Base-by-base conservation (phyloP, 1,140 invertebrate species). In the Muscidifurax raptorellus region DNA sequence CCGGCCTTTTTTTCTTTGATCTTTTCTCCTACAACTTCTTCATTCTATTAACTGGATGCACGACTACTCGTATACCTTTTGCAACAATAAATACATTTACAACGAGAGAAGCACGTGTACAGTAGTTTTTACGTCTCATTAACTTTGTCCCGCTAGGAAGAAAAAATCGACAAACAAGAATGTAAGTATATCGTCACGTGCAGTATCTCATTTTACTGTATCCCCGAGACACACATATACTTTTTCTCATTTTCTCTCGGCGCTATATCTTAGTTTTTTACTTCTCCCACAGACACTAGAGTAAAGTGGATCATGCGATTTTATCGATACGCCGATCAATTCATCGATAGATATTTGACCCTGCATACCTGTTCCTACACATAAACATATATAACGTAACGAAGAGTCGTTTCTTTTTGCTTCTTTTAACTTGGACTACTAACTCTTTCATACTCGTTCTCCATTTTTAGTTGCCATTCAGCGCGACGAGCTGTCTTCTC, bases 321-420 rank as follows among this genome's bases (percentile, higher is more conserved):
- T 72, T n/a, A n/a, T 81, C 67, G 80, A 72, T 52, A 59, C 36
- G 47, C 6, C 44, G n/a, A n/a, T n/a, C 40, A 27, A 72, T 72
- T 80, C 40, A 80, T 52, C 12, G 52, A n/a, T n/a, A 32, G 71
- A 18, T 28, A 81, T 74, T 82, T 44, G 12, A 0, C 27, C 22
- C n/a, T 72, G 30, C 36, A 36, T 32, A 71, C 25, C 27, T 30
- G 4, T 40, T 10, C 40, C 40, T 72, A 1, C 4, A 28, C 25
- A 47, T 75, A 47, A 5, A 71, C 69, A 40, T 28, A n/a, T n/a
- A n/a, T 3, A 44, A n/a, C 22, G 82, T 79, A 83, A 83, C 64
- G 67, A 83, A 30, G 7, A 83, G 66, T 30, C 59, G 59, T 82
- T 76, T 67, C 59, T 76, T 82, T 82, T 13, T 30, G 30, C 59